These are phyloP conservation scores for Hippopotamyrus pictus DNA, from an alignment of 2,797 vertebrate genomes.

Conservation along the genomic window DNA sequence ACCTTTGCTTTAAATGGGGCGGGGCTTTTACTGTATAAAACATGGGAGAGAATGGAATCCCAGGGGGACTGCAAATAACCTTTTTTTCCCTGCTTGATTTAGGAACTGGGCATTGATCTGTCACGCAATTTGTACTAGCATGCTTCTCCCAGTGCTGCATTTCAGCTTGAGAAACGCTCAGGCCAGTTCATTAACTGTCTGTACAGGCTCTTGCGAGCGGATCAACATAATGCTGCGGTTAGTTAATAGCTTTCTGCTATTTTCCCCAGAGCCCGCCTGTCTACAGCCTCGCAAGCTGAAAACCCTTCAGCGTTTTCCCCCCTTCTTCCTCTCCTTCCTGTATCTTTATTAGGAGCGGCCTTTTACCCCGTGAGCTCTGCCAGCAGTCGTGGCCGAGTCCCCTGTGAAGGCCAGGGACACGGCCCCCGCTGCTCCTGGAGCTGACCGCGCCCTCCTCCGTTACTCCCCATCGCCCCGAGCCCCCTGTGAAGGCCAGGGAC, in stretches of 20 bases:
- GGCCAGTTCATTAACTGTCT: conserved; percentile 93
- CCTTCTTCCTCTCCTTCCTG: background rate
- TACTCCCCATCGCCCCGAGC: background rate
- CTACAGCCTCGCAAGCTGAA: conserved; percentile 79
- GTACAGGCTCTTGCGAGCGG: conserved; percentile 85
- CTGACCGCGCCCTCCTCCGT: background rate
- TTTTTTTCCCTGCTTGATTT: conserved; percentile 76
- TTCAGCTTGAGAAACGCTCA: conserved; percentile 77
- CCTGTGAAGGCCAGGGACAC: background rate
- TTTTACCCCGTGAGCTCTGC: conserved; percentile 22
- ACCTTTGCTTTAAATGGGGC: conserved; percentile 61
- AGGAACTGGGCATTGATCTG: conserved; percentile 92
- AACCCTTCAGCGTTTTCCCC: conserved; percentile 60
- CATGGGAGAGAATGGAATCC: conserved; percentile 67
- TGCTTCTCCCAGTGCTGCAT: conserved; percentile 79
- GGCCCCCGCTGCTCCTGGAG: background rate
- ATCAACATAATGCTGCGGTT: conserved; percentile 98
- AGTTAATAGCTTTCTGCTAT: conserved; percentile 99
- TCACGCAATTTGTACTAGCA: conserved; percentile 87
- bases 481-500: background rate
- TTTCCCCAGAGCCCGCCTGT: conserved; percentile 92
- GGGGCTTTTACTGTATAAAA: conserved; percentile 42
- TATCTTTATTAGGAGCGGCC: conserved; percentile 47
- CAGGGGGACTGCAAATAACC: conserved; percentile 83
- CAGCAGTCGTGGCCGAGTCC: background rate